Evolutionary conservation across 2,797 vertebrate genomes (phyloP), one percentile per base, ranked within the genome.

Genomic region (Pygocentrus nattereri): DNA sequence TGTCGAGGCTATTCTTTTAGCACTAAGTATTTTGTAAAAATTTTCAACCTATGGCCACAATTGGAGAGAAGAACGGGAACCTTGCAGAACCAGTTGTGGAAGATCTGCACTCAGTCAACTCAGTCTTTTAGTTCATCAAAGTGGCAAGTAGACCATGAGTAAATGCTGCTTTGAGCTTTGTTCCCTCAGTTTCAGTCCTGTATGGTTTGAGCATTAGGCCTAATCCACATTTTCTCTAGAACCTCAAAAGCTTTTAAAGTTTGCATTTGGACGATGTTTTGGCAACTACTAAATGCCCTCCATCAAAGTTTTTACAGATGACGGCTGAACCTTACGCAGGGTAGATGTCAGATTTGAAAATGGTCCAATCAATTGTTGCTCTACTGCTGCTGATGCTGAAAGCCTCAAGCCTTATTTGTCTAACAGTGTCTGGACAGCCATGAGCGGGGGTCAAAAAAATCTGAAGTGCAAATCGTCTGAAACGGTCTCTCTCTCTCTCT

Each of bases 401-500:
- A 67, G 18, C 61, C 62, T 31, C 21, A 19, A 58, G 31, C 31
- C 71, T 78, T 69, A 67, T 68, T 59, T 67, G 41, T 18, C 38
- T 69, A 68, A 30, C 25, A 34, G 23, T 18, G 59, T 59, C 71
- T 76, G 69, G 27, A 38, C 75, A 78, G 30, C 31, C 19, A 10
- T 3, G 38, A 69, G 58, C 21, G n/a, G 56, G 31, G 44, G 54
- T 50, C 2, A 31, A n/a, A n/a, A 23, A 64, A 76, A 58, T 44
- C 34, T 34, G 58, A 68, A 25, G 68, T 34, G 71, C 50, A 78
- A 74, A 85, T 69, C 65, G 68, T 47, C 50, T 81, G 79, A 84
- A 73, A 81, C 54, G 69, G 72, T 52, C 27, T 8, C 8, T 47
- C 52, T 70, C 78, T 82, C 74, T 65, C 69, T 71, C 25, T 70